phyloP scores from a whole-genome alignment of 92 coral and sea anemone species.

The Anthopleura xanthogrammica region DNA sequence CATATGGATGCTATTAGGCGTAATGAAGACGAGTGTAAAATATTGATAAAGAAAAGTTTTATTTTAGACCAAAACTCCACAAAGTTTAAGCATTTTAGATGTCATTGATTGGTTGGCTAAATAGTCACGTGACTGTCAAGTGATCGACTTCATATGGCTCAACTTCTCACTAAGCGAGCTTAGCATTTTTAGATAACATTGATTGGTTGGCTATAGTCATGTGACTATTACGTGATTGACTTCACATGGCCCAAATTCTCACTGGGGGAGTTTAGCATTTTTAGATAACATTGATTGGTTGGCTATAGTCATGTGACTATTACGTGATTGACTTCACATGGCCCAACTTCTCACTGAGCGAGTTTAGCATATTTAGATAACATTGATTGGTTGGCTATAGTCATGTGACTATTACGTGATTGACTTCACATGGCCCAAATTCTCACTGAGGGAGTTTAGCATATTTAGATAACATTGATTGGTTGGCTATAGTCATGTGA shows the following conservation, averaged over 20 bases:
- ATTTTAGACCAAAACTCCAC: not conserved
- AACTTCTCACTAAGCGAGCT: not conserved
- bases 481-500: not conserved
- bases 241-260: not conserved
- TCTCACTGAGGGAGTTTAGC: not conserved
- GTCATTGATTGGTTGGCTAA: not conserved
- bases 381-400: not conserved
- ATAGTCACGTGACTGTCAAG: not conserved
- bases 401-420: not conserved
- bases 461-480: not conserved
- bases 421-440: no score
- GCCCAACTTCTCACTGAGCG: no score
- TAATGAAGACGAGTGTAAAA: not conserved
- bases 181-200: not conserved
- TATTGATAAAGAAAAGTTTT: not conserved
- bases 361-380: no score
- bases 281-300: no score
- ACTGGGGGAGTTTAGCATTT: no score
- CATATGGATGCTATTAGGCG: slow-evolving; percentile 1
- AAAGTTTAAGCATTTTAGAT: not conserved
- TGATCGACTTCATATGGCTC: not conserved
- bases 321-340: no score
- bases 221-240: not conserved
- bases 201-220: not conserved
- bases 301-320: no score